These are phyloP conservation scores for Craterocephalus amniculus DNA, from an alignment of 2,797 vertebrate genomes.

Conservation along the genomic window DNA sequence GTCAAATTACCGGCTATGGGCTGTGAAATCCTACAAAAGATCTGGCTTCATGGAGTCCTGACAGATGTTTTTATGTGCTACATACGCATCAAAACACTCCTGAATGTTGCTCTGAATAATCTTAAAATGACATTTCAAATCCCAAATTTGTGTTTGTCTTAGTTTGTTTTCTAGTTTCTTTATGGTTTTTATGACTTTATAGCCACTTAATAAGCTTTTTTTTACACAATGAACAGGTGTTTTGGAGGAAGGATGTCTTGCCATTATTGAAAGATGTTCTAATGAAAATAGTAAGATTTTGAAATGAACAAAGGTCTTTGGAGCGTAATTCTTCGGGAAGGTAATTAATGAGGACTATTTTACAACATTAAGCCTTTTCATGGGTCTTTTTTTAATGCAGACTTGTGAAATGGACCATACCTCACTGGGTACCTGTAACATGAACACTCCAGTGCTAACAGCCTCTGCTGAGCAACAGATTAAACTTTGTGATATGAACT, in stretches of 20 bases:
- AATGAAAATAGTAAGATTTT: background rate
- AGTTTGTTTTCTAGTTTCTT: too few species aligned
- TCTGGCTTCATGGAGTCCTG: too few species aligned
- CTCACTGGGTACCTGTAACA: conserved; percentile 4
- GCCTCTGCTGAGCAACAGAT: conserved; percentile 24
- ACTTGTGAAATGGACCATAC: background rate
- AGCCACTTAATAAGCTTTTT: too few species aligned
- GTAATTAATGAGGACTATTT: background rate
- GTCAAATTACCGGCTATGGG: background rate
- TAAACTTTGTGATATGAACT: conserved; percentile 15
- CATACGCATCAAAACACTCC: too few species aligned
- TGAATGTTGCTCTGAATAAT: too few species aligned
- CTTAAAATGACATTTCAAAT: too few species aligned
- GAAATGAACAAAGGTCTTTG: background rate
- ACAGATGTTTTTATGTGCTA: too few species aligned
- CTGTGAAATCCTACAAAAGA: too few species aligned
- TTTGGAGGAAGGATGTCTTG: background rate
- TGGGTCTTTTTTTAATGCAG: conserved; percentile 18
- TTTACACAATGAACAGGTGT: background rate
- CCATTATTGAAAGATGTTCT: background rate
- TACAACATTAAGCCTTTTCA: background rate
- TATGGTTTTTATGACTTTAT: background rate
- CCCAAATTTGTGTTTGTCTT: too few species aligned
- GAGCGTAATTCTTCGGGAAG: background rate
- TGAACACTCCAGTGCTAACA: background rate